These are phyloP conservation scores for Accipiter cooperii DNA, from an alignment of 2,113 vertebrate genomes.

Conservation along the genomic window DNA sequence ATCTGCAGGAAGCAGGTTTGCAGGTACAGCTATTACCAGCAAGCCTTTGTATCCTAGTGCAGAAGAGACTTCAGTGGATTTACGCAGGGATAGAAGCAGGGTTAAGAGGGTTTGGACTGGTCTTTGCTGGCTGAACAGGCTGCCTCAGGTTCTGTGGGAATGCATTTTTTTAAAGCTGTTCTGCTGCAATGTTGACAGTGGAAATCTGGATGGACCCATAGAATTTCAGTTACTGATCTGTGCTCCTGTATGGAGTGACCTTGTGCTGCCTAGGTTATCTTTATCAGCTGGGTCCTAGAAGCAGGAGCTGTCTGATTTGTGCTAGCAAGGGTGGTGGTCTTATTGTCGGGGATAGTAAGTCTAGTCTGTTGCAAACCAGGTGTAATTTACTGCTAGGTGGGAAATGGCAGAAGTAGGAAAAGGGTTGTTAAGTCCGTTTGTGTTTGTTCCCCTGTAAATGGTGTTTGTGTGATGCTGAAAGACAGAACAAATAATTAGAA, in stretches of 20 bases:
- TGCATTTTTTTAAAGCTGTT: neutral
- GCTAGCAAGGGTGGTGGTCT: neutral
- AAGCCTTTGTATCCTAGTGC: fast-evolving
- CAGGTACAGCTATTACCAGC: neutral
- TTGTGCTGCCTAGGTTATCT: neutral
- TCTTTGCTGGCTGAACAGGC: neutral
- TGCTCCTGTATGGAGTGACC: neutral
- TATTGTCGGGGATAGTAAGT: neutral
- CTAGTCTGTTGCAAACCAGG: neutral
- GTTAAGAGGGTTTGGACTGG: neutral
- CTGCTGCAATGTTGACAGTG: neutral
- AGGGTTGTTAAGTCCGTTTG: neutral
- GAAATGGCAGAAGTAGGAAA: neutral
- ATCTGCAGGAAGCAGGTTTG: neutral
- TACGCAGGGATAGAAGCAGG: neutral
- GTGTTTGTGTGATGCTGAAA: neutral
- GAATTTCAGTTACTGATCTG: neutral
- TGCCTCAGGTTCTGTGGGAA: neutral
- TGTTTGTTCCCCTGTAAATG: neutral
- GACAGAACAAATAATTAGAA: neutral
- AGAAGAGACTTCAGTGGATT: neutral
- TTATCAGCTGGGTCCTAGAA: neutral
- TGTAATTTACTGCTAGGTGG: neutral
- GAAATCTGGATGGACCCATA: neutral
- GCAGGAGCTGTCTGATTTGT: neutral